Percentiles rank a stretch among this genome's conserved stretches.
Conservation (phyloP, 2,113 vertebrate genomes). For the Callopanchax toddi region DNA sequence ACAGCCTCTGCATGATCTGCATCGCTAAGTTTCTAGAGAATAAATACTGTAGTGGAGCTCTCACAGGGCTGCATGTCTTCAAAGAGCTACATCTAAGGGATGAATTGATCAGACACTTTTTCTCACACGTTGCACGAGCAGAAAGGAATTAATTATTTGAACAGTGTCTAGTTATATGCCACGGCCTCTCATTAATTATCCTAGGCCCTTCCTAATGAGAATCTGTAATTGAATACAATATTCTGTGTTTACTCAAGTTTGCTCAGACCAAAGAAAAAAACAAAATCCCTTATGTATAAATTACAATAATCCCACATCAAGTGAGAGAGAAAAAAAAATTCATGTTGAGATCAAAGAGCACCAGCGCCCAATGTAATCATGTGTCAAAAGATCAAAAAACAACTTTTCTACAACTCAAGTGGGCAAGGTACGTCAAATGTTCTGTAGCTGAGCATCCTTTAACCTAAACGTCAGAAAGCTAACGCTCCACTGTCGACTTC, state of each 20-base stretch:
- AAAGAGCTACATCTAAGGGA: conserved; percentile 73
- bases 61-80: conserved; percentile 67
- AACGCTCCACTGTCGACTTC: too few species aligned
- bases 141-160: conserved; percentile 72
- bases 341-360: conserved; percentile 80
- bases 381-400: conserved; percentile 79
- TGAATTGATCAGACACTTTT: conserved; percentile 76
- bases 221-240: conserved; percentile 79
- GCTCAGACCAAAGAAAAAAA: conserved; percentile 64
- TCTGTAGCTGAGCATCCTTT: conserved; percentile 35
- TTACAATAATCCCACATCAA: conserved; percentile 81
- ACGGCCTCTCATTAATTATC: conserved; percentile 73
- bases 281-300: conserved; percentile 83
- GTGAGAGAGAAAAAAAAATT: conserved; percentile 58
- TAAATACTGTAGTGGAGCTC: conserved; percentile 54
- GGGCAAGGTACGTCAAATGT: conserved; percentile 57
- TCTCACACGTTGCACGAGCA: conserved; percentile 66
- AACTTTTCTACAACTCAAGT: conserved; percentile 58
- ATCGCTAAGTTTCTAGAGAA: conserved; percentile 50
- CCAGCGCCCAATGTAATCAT: conserved; percentile 69
- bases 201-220: conserved; percentile 77
- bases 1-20: conserved; percentile 52
- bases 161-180: conserved; percentile 57
- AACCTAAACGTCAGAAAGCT: conserved; percentile 8
- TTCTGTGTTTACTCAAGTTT: conserved; percentile 78